A percentile compares a stretch with the other conserved stretches of the same genome.
These are phyloP conservation scores for Nesoenas mayeri DNA, from an alignment of 2,113 vertebrate genomes.

Conservation along the genomic window DNA sequence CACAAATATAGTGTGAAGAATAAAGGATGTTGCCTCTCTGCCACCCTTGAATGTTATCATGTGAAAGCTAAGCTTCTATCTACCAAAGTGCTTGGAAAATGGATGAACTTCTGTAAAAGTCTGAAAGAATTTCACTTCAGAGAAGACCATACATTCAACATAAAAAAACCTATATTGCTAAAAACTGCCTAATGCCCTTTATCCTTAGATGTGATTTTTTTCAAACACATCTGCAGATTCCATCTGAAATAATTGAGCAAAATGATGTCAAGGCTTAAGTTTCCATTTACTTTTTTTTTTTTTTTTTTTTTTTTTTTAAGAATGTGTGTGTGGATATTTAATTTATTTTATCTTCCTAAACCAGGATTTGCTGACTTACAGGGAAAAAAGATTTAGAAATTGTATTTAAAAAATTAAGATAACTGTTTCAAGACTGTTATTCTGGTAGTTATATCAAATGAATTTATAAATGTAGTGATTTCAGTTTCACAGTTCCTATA, in stretches of 20 bases:
- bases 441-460: neutral
- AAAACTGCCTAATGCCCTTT: neutral
- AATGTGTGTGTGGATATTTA: neutral
- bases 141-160: neutral
- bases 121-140: neutral
- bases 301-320: neutral
- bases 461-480: neutral
- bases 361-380: neutral
- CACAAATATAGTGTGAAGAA: neutral
- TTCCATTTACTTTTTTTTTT: neutral
- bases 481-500: neutral
- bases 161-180: neutral
- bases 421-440: neutral
- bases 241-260: neutral
- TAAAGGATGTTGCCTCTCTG: neutral
- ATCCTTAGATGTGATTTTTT: neutral
- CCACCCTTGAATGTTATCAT: fast-evolving
- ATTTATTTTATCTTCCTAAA: neutral
- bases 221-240: neutral
- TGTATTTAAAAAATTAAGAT: neutral
- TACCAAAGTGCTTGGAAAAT: neutral
- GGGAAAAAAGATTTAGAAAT: neutral
- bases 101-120: neutral
- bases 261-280: neutral
- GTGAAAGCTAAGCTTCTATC: neutral